A percentile compares a stretch with the other conserved stretches of the same genome.
Evolutionary conservation across 2,888 invertebrate species (phyloP).

Genomic region (Acleris emargana): DNA sequence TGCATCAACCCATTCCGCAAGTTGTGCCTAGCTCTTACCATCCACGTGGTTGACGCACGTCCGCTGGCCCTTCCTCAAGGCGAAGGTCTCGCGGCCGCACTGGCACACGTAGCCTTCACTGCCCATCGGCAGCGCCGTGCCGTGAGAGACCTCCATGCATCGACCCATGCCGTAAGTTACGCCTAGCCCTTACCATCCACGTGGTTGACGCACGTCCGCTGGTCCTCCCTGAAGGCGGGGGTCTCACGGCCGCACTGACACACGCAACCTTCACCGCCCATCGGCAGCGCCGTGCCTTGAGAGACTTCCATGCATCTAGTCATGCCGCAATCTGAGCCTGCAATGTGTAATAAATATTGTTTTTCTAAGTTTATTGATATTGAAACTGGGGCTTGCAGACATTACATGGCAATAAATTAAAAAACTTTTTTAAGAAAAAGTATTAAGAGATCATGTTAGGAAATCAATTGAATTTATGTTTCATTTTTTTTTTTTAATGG

Average conservation of each 20-base stretch:
- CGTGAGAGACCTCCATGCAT: conserved; percentile 87
- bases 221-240: conserved; percentile 89
- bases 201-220: conserved; percentile 87
- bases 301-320: conserved; percentile 87
- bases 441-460: no score
- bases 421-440: no score
- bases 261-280: conserved; percentile 79
- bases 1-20: conserved; percentile 62
- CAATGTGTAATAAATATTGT: conserved; percentile 37
- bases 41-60: conserved; percentile 89
- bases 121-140: conserved; percentile 80
- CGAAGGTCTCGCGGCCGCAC: conserved; percentile 86
- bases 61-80: conserved; percentile 88
- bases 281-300: conserved; percentile 85
- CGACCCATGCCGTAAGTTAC: conserved; percentile 84
- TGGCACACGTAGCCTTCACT: conserved; percentile 85
- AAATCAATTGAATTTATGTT: no score
- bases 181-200: conserved; percentile 85
- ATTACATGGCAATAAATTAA: no score
- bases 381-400: not conserved
- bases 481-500: no score
- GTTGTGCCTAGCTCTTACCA: conserved; percentile 71
- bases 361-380: not conserved
- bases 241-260: conserved; percentile 87
- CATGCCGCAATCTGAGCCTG: conserved; percentile 82